Conservation (phyloP, 2,888 invertebrate species). For the Brachypalpus laphriformis region DNA sequence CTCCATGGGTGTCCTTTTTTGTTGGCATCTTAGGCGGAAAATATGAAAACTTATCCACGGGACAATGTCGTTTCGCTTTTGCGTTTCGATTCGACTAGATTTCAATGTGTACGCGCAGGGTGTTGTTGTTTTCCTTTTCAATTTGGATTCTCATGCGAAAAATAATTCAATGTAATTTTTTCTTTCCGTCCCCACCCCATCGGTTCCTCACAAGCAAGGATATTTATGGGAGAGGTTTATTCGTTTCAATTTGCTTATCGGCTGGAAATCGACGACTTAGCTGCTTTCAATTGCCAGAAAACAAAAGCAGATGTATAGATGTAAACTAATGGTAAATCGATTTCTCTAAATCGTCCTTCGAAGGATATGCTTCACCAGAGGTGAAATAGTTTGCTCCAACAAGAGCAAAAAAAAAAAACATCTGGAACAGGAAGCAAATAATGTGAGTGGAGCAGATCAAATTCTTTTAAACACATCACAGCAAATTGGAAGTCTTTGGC, state of each 20-base stretch:
- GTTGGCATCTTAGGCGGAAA: not conserved
- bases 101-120: not conserved
- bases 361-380: not conserved
- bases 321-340: constrained; percentile 50
- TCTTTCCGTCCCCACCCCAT: not conserved
- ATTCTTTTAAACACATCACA: constrained; percentile 59
- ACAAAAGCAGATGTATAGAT: constrained; percentile 18
- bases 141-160: constrained; percentile 10
- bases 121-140: constrained; percentile 8
- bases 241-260: constrained; percentile 36
- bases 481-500: constrained; percentile 54
- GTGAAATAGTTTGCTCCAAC: constrained; percentile 27
- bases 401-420: constrained; percentile 28
- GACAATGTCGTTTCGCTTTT: not conserved
- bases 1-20: constrained; percentile 5
- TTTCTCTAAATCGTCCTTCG: constrained; percentile 17
- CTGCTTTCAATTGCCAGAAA: constrained; percentile 5
- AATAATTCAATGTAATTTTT: constrained; percentile 4
- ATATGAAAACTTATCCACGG: constrained; percentile 25
- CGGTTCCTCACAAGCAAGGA: not conserved
- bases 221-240: constrained; percentile 1
- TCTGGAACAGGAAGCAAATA: constrained; percentile 53
- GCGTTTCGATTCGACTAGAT: not conserved
- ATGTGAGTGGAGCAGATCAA: constrained; percentile 34
- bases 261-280: constrained; percentile 25